A percentile compares a stretch with the other conserved stretches of the same genome.
These are phyloP conservation scores for Drosophila kohkoa DNA, from an alignment of 1,140 invertebrate genomes.

Conservation along the genomic window DNA sequence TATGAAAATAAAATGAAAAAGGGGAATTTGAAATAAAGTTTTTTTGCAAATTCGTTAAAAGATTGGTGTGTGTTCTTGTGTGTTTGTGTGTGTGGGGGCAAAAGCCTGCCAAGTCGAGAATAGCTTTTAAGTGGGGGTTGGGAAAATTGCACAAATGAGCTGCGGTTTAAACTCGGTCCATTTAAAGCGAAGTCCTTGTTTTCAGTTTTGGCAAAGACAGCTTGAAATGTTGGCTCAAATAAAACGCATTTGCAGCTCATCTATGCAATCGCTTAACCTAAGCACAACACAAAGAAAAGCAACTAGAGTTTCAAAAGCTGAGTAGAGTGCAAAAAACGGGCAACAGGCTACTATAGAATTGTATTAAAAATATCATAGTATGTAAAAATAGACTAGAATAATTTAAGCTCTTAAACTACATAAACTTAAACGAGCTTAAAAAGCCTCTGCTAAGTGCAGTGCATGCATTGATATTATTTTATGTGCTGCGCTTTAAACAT, in stretches of 20 bases:
- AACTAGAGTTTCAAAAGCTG: background rate
- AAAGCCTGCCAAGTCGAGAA: conserved; percentile 85
- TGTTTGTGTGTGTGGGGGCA: conserved; percentile 44
- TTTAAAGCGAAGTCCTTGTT: conserved; percentile 8
- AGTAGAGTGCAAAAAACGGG: conserved; percentile 27
- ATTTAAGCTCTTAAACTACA: conserved; percentile 11
- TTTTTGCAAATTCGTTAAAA: conserved; percentile 65
- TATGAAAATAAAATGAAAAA: conserved; percentile 44
- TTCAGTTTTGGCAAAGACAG: background rate
- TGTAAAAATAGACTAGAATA: conserved; percentile 9
- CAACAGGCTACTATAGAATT: conserved; percentile 2
- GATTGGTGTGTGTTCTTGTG: conserved; percentile 49
- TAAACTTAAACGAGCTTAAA: conserved; percentile 5
- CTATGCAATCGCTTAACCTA: conserved; percentile 68
- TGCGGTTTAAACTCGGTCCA: conserved; percentile 26
- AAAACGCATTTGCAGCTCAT: conserved; percentile 29
- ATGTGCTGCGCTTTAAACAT: conserved; percentile 27
- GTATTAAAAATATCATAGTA: conserved; percentile 1
- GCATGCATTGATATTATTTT: conserved; percentile 49
- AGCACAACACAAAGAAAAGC: conserved; percentile 43
- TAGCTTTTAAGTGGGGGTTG: conserved; percentile 71
- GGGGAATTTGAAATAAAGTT: conserved; percentile 39
- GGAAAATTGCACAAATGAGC: conserved; percentile 73
- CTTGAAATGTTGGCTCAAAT: conserved; percentile 5
- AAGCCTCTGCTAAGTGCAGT: conserved; percentile 16